These are phyloP conservation scores for Dermatemys mawii DNA, from an alignment of 2,113 vertebrate species.

Conservation along the genomic window DNA sequence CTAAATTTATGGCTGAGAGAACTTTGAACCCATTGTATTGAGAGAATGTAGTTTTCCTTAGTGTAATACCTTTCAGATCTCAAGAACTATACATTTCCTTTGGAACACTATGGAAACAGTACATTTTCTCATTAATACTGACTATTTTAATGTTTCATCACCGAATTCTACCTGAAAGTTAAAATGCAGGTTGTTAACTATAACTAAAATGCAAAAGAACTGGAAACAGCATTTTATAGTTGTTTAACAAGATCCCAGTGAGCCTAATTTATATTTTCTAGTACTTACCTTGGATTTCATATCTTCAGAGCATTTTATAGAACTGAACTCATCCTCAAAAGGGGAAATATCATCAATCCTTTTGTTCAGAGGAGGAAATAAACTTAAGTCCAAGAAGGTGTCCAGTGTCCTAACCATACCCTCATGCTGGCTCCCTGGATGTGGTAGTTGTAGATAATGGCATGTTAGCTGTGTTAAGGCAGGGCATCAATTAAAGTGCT, in stretches of 20 bases:
- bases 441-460: not conserved
- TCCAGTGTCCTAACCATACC: not conserved
- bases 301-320: not conserved
- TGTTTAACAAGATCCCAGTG: not conserved
- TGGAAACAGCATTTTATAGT: not conserved
- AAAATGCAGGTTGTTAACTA: not conserved
- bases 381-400: not conserved
- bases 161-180: not conserved
- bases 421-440: not conserved
- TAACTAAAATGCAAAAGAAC: not conserved
- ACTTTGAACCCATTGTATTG: conserved; percentile 10
- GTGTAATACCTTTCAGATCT: not conserved
- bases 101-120: not conserved
- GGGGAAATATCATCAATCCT: not conserved
- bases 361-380: not conserved
- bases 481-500: not conserved
- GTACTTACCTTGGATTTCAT: not conserved
- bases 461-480: not conserved
- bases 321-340: not conserved
- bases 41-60: not conserved
- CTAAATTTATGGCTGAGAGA: not conserved
- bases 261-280: not conserved
- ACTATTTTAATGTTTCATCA: not conserved
- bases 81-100: not conserved
- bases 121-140: not conserved